Evolutionary conservation across 2,113 vertebrate species (phyloP).

Genomic region (Melanostigma gelatinosum): DNA sequence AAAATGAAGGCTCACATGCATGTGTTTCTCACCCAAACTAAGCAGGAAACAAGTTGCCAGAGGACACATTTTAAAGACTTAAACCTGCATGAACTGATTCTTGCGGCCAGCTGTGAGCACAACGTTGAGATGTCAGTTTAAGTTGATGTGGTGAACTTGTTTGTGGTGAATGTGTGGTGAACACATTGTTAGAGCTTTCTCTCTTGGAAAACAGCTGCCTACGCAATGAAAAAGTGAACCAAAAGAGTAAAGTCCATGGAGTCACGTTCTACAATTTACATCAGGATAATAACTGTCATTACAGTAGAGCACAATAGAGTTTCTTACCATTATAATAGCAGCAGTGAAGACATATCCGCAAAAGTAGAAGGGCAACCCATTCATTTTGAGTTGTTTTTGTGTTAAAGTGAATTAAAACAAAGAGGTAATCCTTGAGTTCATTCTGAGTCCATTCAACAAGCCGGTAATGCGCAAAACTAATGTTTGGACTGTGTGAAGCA

Average conservation of each 20-base stretch:
- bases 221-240: no score
- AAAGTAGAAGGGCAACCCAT: not conserved
- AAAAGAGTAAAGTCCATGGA: no score
- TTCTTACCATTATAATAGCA: constrained; percentile 70
- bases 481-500: no score
- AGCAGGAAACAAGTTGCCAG: not conserved
- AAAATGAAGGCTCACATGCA: not conserved
- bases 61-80: not conserved
- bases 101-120: not conserved
- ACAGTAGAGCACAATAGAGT: not conserved
- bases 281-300: not conserved
- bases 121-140: not conserved
- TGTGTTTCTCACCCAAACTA: not conserved
- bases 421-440: not conserved
- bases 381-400: constrained; percentile 52
- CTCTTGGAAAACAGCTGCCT: no score
- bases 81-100: not conserved
- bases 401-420: not conserved
- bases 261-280: not conserved
- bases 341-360: constrained; percentile 44
- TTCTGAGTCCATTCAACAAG: not conserved
- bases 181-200: no score
- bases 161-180: no score
- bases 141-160: no score
- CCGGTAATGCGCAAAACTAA: not conserved